Evolutionary conservation across 2,797 vertebrate genomes (phyloP).

Genomic region (Pseudochaenichthys georgianus): DNA sequence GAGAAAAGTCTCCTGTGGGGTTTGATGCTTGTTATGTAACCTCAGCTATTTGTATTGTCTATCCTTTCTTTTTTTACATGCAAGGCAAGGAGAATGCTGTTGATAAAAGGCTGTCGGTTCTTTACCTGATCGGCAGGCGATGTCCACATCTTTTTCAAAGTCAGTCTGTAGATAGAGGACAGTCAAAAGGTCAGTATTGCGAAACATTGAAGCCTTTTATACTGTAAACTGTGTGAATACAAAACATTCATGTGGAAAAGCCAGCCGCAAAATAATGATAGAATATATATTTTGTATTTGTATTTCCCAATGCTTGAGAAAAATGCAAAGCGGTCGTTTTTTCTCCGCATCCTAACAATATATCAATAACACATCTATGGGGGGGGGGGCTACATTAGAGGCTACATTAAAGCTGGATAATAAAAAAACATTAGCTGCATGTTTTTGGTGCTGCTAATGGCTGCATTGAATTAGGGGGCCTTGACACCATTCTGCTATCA

Average conservation of each 20-base stretch:
- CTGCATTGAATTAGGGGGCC: constrained; percentile 54
- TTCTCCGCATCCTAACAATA: constrained; percentile 34
- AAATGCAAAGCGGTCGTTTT: constrained; percentile 34
- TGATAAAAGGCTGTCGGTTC: constrained; percentile 64
- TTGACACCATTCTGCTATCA: constrained; percentile 60
- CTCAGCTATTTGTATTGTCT: constrained; percentile 62
- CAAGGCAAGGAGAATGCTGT: constrained; percentile 50
- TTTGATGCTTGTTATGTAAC: constrained; percentile 67
- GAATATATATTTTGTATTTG: neutral
- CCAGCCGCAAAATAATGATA: constrained; percentile 24
- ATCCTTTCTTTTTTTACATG: constrained; percentile 53
- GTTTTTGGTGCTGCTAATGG: constrained; percentile 64
- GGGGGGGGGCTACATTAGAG: neutral
- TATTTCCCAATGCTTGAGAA: constrained; percentile 24
- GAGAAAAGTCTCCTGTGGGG: constrained; percentile 60
- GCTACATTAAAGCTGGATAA: too few species aligned
- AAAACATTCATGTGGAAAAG: constrained; percentile 9
- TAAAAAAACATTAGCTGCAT: constrained; percentile 37
- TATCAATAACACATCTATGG: constrained; percentile 49
- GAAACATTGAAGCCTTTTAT: constrained; percentile 11
- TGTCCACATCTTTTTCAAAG: constrained; percentile 99
- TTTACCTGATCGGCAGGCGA: constrained; percentile 99
- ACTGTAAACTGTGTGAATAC: neutral
- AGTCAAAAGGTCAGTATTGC: constrained; percentile 32
- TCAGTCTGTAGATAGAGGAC: constrained; percentile 91